phyloP scores from a whole-genome alignment of 2,797 vertebrate genomes.

The Malurus leucopterus region DNA sequence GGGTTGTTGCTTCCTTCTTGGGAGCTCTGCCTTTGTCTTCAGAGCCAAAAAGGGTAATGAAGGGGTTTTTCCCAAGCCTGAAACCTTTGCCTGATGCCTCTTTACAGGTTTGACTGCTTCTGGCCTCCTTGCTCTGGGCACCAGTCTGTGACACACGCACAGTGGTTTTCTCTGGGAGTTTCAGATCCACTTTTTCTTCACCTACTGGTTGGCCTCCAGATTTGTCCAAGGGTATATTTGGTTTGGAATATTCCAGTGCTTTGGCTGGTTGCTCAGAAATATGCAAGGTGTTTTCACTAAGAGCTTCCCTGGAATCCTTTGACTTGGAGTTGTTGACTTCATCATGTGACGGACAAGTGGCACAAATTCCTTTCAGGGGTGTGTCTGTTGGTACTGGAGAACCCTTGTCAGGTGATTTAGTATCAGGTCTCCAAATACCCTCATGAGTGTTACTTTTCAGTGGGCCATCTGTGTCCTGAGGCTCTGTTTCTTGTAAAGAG shows the following conservation, averaged over 20 bases:
- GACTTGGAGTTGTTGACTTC: background rate
- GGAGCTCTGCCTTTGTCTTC: background rate
- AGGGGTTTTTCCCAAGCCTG: background rate
- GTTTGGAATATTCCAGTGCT: background rate
- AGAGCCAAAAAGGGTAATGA: conserved; percentile 4
- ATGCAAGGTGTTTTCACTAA: background rate
- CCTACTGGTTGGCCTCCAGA: fast-evolving
- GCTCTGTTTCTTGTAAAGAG: background rate
- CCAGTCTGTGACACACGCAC: background rate
- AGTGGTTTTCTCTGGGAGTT: background rate
- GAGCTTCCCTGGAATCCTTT: background rate
- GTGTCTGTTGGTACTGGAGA: background rate
- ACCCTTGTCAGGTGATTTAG: background rate
- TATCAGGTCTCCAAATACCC: background rate
- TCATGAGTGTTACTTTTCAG: background rate
- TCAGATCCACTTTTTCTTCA: background rate
- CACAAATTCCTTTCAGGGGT: background rate
- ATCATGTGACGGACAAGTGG: background rate
- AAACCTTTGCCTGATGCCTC: background rate
- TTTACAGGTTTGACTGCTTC: background rate
- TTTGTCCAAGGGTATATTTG: background rate
- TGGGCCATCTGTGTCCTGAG: background rate
- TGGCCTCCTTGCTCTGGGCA: background rate
- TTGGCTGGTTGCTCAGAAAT: background rate
- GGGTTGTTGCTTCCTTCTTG: background rate